phyloP scores from a whole-genome alignment of 2,888 invertebrate species.

The Pterostichus niger region DNA sequence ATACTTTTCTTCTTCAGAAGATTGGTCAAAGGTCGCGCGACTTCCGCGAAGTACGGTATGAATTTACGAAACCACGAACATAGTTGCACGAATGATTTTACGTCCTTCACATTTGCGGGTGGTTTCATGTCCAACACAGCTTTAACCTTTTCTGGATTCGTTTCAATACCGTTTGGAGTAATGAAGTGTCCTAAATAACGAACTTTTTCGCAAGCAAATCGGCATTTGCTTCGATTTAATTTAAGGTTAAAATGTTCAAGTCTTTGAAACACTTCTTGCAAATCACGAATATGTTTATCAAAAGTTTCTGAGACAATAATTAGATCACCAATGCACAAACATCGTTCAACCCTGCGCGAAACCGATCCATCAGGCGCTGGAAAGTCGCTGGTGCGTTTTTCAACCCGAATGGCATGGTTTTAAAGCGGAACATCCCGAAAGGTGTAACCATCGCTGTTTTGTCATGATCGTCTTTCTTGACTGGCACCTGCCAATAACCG shows the following conservation, averaged over 20 bases:
- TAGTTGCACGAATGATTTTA: slow-evolving; percentile 56
- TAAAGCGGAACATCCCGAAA: too few relatives aligned
- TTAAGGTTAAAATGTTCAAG: slow-evolving; percentile 61
- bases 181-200: slow-evolving; percentile 41
- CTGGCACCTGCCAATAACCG: too few relatives aligned
- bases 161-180: slow-evolving; percentile 14
- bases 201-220: slow-evolving; percentile 18
- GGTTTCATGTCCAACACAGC: slow-evolving; percentile 18
- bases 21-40: slow-evolving; percentile 18
- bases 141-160: slow-evolving; percentile 33
- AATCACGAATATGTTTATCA: slow-evolving; percentile 63
- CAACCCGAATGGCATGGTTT: too few relatives aligned
- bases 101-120: slow-evolving; percentile 26
- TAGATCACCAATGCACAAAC: slow-evolving; percentile 66
- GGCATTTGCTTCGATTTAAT: slow-evolving; percentile 51
- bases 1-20: slow-evolving; percentile 58
- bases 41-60: slow-evolving; percentile 51
- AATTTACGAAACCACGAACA: slow-evolving; percentile 61
- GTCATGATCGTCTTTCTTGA: too few relatives aligned
- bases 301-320: slow-evolving; percentile 65
- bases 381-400: too few relatives aligned
- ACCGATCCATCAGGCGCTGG: too few relatives aligned
- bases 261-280: slow-evolving; percentile 64
- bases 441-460: too few relatives aligned
- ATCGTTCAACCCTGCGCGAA: too few relatives aligned